Conservation (phyloP, 2,113 vertebrate species). For the Probosciger aterrimus region DNA sequence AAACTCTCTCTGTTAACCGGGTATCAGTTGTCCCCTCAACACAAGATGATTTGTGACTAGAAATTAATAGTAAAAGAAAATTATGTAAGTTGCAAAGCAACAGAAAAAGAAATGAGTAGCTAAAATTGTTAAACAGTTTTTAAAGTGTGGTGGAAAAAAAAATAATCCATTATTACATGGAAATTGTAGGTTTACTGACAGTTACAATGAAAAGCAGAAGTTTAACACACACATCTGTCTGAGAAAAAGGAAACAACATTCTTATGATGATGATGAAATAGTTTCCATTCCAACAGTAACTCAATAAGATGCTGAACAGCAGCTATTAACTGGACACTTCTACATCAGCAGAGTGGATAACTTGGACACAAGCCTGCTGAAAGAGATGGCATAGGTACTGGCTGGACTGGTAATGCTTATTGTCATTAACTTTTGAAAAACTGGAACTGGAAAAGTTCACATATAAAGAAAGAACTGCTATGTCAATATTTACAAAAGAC, state of each 20-base stretch:
- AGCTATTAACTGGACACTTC: background rate
- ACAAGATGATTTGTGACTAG: background rate
- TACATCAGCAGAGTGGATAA: background rate
- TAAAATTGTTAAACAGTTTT: background rate
- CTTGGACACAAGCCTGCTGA: background rate
- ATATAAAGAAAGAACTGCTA: background rate
- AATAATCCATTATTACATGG: background rate
- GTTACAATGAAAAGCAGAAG: background rate
- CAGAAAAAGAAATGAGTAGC: background rate
- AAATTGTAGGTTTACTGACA: background rate
- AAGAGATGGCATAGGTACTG: background rate
- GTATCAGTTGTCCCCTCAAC: background rate
- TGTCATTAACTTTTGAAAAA: background rate
- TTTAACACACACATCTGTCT: background rate
- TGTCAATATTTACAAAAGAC: conserved; percentile 24
- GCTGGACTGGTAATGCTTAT: background rate
- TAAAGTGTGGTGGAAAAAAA: background rate
- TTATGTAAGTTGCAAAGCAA: background rate
- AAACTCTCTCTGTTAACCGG: background rate
- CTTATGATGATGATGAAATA: background rate
- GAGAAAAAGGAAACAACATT: conserved; percentile 8
- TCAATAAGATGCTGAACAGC: background rate
- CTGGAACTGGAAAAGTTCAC: background rate
- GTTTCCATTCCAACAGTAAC: conserved; percentile 23
- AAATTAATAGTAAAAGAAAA: background rate